Base-by-base conservation (phyloP, 2,797 vertebrate genomes). In the Cirrhinus molitorella region DNA sequence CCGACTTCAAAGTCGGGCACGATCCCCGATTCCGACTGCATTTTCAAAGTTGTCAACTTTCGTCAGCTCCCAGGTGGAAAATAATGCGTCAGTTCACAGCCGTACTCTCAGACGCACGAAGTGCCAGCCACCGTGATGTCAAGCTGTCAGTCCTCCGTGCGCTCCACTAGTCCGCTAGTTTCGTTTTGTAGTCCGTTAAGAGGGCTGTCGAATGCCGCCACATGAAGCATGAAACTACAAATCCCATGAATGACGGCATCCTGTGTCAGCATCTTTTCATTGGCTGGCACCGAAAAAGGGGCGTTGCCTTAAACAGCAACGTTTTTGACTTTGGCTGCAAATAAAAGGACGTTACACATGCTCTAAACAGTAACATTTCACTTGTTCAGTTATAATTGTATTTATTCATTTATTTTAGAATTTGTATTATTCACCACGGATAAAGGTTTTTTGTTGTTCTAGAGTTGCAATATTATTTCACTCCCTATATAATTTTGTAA, bases 1-100 rank as follows among this genome's bases (percentile, higher is more conserved):
- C 95, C 97, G 61, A 96, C 96, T 91, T 98, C 97, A 91, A 97
- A 98, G 95, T 99, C 98, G 88, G 97, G 92, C 92, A 99, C 98
- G 85, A 99, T 99, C 85, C 98, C 98, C 82, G 98, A 98, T 89
- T 99, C 98, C 49, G 96, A 93, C 94, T 99, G 97, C 98, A 99
- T 99, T 71, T 82, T 92, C 89, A 83, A 90, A 72, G 88, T 83
- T 86, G 92, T 92, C 89, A 93, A 91, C 87, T 90, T 93, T 79
- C 83, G 71, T 87, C 75, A 78, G 71, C 83, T 80, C 66, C 63
- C 43, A 72, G 79, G 63, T 0, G 63, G 80, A 87, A 79, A 85
- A 81, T 83, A 80, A 74, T 84, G 71, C 84, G 89, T 76, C 88
- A 83, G 90, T 63, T 71, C 23, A 80, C 73, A 77, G 67, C 63